These are phyloP conservation scores for Aptenodytes patagonicus DNA, from an alignment of 2,113 vertebrate genomes.

Conservation along the genomic window DNA sequence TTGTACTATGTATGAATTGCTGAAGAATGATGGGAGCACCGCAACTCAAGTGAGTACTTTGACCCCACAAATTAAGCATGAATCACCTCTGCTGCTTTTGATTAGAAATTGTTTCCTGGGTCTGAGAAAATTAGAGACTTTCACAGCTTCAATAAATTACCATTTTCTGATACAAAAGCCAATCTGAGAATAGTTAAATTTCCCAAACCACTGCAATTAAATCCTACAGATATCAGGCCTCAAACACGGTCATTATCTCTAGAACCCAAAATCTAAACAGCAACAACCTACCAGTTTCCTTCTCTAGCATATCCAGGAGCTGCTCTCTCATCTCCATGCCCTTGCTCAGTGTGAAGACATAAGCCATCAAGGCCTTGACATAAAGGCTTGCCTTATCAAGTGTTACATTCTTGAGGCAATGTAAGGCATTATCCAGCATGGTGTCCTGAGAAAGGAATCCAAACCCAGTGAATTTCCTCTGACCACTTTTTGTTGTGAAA, in stretches of 20 bases:
- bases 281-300: conserved; percentile 16
- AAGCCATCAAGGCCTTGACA: conserved; percentile 58
- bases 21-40: neutral
- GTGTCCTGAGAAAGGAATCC: conserved; percentile 17
- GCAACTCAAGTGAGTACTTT: neutral
- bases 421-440: conserved; percentile 38
- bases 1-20: neutral
- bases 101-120: neutral
- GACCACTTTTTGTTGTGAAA: neutral
- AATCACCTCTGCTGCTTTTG: neutral
- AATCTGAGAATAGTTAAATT: neutral
- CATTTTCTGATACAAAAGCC: neutral
- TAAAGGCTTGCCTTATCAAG: conserved; percentile 30
- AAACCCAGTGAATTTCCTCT: neutral
- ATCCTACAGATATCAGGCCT: neutral
- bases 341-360: conserved; percentile 41
- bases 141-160: neutral
- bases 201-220: neutral
- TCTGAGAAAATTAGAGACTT: neutral
- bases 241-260: neutral
- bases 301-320: conserved; percentile 25
- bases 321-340: conserved; percentile 13
- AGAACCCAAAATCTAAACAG: neutral
- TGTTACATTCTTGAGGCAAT: conserved; percentile 22
- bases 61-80: neutral